Conservation (phyloP, 2,797 vertebrate species). For the Esox masquinongy region DNA sequence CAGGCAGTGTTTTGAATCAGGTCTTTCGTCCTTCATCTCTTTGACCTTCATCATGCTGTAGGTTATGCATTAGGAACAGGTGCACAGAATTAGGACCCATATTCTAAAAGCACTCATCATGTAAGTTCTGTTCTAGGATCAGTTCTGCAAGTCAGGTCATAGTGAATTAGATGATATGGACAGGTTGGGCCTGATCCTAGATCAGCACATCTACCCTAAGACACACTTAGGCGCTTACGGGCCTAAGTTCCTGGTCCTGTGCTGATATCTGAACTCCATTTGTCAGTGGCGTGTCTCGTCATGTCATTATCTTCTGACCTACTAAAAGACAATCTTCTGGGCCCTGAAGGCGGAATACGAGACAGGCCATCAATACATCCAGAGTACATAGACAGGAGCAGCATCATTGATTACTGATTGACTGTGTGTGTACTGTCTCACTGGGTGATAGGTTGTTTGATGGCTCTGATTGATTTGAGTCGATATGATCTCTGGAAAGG, state of each 20-base stretch:
- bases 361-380: constrained; percentile 24
- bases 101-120: background rate
- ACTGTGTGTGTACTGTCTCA: constrained; percentile 13
- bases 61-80: background rate
- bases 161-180: background rate
- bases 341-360: constrained; percentile 5
- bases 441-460: constrained; percentile 27
- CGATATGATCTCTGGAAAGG: constrained; percentile 16
- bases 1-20: constrained; percentile 31
- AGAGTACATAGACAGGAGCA: constrained; percentile 19
- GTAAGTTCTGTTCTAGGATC: background rate
- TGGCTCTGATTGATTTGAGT: constrained; percentile 22
- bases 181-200: background rate
- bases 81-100: background rate
- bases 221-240: background rate
- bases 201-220: background rate
- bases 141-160: background rate
- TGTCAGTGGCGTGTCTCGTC: constrained; percentile 5
- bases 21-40: constrained; percentile 20
- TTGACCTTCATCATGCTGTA: background rate
- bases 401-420: constrained; percentile 30
- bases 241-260: background rate
- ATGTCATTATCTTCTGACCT: constrained; percentile 7
- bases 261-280: background rate
- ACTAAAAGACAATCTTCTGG: background rate